Percentiles rank a stretch among this genome's conserved stretches.
Conservation (phyloP, 1,140 invertebrate species). For the Megalonaias nervosa region DNA sequence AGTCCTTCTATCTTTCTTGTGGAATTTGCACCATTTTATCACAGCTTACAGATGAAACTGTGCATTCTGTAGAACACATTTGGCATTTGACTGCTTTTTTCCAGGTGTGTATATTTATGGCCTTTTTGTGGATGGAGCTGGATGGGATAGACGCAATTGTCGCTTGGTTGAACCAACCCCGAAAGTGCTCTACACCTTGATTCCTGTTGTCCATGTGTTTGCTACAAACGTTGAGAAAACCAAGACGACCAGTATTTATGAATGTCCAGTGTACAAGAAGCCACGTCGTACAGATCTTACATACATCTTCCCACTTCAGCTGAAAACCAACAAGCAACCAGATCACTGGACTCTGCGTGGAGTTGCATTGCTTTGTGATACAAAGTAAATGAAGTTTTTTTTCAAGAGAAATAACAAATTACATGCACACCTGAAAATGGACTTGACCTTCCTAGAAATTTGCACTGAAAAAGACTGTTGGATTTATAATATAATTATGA, state of each 20-base stretch:
- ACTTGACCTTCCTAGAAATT: too few relatives aligned
- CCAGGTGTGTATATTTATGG: constrained; percentile 71
- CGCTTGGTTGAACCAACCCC: constrained; percentile 68
- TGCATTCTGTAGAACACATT: too few relatives aligned
- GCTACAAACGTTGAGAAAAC: constrained; percentile 85
- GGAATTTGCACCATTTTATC: too few relatives aligned
- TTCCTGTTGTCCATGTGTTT: constrained; percentile 84
- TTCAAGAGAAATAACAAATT: too few relatives aligned
- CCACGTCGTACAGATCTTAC: constrained; percentile 93
- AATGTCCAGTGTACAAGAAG: constrained; percentile 97
- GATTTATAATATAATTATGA: too few relatives aligned
- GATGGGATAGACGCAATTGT: constrained; percentile 68
- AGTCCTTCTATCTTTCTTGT: too few relatives aligned
- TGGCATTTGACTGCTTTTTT: constrained; percentile 5
- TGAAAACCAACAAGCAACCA: constrained; percentile 77
- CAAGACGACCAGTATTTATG: constrained; percentile 93
- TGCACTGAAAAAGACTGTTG: too few relatives aligned
- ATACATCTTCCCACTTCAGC: constrained; percentile 96
- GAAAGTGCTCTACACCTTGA: constrained; percentile 68
- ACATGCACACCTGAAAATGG: too few relatives aligned
- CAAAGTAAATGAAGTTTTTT: constrained; percentile 82
- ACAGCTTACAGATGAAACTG: too few relatives aligned
- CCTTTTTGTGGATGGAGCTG: constrained; percentile 69
- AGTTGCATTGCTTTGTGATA: constrained; percentile 95
- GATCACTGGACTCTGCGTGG: constrained; percentile 84